phyloP scores from a whole-genome alignment of 2,888 invertebrate genomes.

The Griposia aprilina region DNA sequence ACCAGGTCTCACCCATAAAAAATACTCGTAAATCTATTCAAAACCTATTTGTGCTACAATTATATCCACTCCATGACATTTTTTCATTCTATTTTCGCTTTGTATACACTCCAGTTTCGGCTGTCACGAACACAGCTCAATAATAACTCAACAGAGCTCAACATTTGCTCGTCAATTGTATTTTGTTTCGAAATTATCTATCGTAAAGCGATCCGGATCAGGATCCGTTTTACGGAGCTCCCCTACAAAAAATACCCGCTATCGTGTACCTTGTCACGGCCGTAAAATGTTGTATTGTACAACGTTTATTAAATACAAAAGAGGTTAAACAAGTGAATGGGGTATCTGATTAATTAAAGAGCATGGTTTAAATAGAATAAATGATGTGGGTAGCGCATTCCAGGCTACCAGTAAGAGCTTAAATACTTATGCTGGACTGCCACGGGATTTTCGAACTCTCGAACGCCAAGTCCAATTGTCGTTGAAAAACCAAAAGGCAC shows the following conservation, averaged over 20 bases:
- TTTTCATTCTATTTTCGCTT: slow-evolving; percentile 25
- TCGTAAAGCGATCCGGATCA: slow-evolving; percentile 52
- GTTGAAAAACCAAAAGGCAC: not conserved
- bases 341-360: slow-evolving; percentile 14
- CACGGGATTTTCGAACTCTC: not conserved
- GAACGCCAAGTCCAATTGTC: not conserved
- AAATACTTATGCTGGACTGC: not conserved
- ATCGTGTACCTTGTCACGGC: slow-evolving; percentile 22
- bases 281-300: slow-evolving; percentile 13
- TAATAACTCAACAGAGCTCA: slow-evolving; percentile 51
- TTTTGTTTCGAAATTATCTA: slow-evolving; percentile 53
- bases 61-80: not conserved
- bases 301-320: slow-evolving; percentile 18
- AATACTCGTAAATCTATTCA: not conserved
- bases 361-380: not conserved
- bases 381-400: not conserved
- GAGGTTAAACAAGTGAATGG: not conserved
- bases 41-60: not conserved
- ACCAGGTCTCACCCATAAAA: not conserved
- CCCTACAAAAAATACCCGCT: slow-evolving; percentile 47
- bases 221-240: slow-evolving; percentile 47
- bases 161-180: slow-evolving; percentile 52
- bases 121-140: slow-evolving; percentile 52
- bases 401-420: too few relatives aligned
- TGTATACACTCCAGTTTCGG: slow-evolving; percentile 9